A percentile compares a stretch with the other conserved stretches of the same genome.
phyloP scores from a whole-genome alignment of 2,797 vertebrate genomes.

The Psittacula derbiana region DNA sequence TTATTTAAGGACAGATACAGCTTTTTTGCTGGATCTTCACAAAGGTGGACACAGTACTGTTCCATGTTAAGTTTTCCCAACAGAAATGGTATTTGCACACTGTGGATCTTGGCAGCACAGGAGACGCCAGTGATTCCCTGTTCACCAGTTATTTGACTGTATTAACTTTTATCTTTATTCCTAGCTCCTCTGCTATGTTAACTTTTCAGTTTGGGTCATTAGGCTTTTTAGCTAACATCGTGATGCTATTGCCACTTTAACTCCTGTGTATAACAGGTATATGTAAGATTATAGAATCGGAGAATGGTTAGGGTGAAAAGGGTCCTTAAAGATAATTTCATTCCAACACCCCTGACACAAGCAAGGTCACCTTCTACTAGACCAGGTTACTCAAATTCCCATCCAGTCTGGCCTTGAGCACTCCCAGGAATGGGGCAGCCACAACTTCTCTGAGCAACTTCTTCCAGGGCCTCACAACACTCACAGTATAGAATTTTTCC shows the following conservation, averaged over 20 bases:
- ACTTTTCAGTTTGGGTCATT: background rate
- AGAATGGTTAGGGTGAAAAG: background rate
- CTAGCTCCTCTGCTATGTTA: accelerated
- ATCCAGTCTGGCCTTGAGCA: background rate
- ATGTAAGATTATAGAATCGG: background rate
- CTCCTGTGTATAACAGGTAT: background rate
- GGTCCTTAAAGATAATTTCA: background rate
- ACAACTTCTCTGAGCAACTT: background rate
- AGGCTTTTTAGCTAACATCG: background rate
- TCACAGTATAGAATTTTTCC: background rate
- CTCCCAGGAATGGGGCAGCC: background rate
- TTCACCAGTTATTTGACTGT: background rate
- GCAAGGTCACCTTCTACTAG: background rate
- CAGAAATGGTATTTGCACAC: background rate
- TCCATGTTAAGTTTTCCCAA: background rate
- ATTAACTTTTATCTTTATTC: background rate
- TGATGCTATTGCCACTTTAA: background rate
- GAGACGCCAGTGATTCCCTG: no score
- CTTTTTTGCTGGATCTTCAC: background rate
- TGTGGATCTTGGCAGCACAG: no score
- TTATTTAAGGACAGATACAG: background rate
- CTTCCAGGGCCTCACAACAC: background rate
- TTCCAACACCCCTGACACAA: background rate
- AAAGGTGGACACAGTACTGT: background rate
- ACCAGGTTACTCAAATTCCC: background rate